Conservation (phyloP, 92 coral and sea anemone genomes). For the Siderastrea siderea region DNA sequence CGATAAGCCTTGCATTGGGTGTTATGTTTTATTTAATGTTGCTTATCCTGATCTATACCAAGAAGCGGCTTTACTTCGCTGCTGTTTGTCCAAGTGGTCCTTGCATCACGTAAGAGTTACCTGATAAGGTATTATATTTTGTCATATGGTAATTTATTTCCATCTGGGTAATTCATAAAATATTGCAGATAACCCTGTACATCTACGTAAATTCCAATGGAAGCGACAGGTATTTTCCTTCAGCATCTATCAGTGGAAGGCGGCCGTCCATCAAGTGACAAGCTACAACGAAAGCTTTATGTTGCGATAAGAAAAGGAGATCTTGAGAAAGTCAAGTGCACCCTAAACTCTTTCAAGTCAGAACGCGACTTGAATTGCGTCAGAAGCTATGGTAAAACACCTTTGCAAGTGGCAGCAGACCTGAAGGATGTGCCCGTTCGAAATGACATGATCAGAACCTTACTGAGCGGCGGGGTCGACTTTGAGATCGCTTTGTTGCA, state of each 20-base stretch:
- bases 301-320: slow-evolving; percentile 21
- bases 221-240: slow-evolving; percentile 12
- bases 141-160: background rate
- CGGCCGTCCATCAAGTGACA: background rate
- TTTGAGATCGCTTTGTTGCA: slow-evolving; percentile 77
- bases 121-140: too few relatives aligned
- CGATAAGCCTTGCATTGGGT: too few relatives aligned
- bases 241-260: background rate
- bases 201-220: background rate
- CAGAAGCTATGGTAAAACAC: slow-evolving; percentile 77
- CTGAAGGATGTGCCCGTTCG: slow-evolving; percentile 27
- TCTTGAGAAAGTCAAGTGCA: background rate
- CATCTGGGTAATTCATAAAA: background rate
- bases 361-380: slow-evolving; percentile 63
- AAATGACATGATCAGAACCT: slow-evolving; percentile 58
- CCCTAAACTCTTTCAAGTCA: background rate
- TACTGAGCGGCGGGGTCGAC: slow-evolving; percentile 78
- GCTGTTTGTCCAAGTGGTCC: too few relatives aligned
- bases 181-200: background rate
- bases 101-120: too few relatives aligned
- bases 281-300: background rate
- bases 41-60: too few relatives aligned
- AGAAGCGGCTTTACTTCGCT: too few relatives aligned
- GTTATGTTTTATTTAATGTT: too few relatives aligned
- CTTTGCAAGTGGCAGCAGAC: slow-evolving; percentile 74